These are phyloP conservation scores for Pagrus major DNA, from an alignment of 2,113 vertebrate species.

Conservation along the genomic window DNA sequence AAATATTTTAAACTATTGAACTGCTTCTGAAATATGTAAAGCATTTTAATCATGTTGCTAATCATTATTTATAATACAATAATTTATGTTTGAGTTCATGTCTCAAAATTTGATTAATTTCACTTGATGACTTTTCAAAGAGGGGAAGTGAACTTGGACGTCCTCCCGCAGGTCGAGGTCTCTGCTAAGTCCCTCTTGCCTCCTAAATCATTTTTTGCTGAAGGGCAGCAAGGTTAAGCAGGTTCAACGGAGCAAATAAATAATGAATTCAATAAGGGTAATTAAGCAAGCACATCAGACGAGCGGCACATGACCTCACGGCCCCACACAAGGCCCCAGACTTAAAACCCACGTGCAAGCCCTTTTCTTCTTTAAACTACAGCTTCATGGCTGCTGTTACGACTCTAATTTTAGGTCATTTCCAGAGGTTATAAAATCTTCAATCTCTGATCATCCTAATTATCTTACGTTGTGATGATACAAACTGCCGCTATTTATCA, in stretches of 20 bases:
- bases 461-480: conserved; percentile 6
- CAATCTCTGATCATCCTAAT: conserved; percentile 18
- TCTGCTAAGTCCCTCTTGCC: conserved; percentile 57
- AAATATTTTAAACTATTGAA: background rate
- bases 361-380: conserved; percentile 33
- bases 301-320: conserved; percentile 50
- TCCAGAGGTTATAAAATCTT: background rate
- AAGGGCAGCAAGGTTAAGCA: conserved; percentile 78
- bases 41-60: conserved; percentile 7
- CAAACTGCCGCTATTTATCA: background rate
- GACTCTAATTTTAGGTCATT: conserved; percentile 8
- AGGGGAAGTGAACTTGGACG: conserved; percentile 62
- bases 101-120: conserved; percentile 49
- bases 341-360: conserved; percentile 26
- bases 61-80: conserved; percentile 5
- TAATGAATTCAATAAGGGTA: conserved; percentile 80
- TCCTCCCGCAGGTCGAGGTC: conserved; percentile 56
- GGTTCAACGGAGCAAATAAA: conserved; percentile 80
- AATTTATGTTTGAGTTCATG: conserved; percentile 7
- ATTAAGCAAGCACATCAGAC: conserved; percentile 80
- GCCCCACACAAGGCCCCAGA: conserved; percentile 41
- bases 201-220: conserved; percentile 64
- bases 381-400: conserved; percentile 24
- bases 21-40: background rate
- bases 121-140: conserved; percentile 58